Percentiles rank a stretch among this genome's conserved stretches.
phyloP scores from a whole-genome alignment of 1,140 invertebrate species.

The Schmidtea mediterranea region DNA sequence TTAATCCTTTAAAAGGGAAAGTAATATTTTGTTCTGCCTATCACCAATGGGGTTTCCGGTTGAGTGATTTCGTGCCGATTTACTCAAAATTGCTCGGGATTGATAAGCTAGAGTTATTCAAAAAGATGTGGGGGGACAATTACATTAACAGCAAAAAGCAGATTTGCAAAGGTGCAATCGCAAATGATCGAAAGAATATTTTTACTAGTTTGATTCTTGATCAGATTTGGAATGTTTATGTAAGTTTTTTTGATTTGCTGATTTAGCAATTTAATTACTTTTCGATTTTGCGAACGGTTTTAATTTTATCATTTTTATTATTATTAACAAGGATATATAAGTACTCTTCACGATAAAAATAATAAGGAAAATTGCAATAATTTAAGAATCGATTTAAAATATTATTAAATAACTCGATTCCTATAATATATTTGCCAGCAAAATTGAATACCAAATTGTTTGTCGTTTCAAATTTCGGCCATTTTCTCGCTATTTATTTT shows the following conservation, averaged over 20 bases:
- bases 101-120: constrained; percentile 35
- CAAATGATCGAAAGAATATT: constrained; percentile 71
- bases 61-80: constrained; percentile 52
- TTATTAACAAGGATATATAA: not conserved
- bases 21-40: constrained; percentile 80
- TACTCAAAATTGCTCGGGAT: constrained; percentile 50
- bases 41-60: constrained; percentile 83
- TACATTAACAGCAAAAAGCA: constrained; percentile 65
- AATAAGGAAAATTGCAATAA: not conserved
- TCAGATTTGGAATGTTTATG: constrained; percentile 69
- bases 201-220: constrained; percentile 83
- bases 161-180: constrained; percentile 50
- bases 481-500: no score
- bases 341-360: not conserved
- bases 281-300: not conserved
- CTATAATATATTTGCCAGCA: no score
- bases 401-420: no score
- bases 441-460: no score
- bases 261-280: not conserved
- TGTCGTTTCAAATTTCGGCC: no score
- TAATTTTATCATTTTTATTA: not conserved
- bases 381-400: no score
- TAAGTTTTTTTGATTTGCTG: constrained; percentile 28
- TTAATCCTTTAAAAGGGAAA: no score
- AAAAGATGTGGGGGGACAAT: constrained; percentile 76